phyloP scores from a whole-genome alignment of 2,113 vertebrate species.

The Apteryx mantelli region DNA sequence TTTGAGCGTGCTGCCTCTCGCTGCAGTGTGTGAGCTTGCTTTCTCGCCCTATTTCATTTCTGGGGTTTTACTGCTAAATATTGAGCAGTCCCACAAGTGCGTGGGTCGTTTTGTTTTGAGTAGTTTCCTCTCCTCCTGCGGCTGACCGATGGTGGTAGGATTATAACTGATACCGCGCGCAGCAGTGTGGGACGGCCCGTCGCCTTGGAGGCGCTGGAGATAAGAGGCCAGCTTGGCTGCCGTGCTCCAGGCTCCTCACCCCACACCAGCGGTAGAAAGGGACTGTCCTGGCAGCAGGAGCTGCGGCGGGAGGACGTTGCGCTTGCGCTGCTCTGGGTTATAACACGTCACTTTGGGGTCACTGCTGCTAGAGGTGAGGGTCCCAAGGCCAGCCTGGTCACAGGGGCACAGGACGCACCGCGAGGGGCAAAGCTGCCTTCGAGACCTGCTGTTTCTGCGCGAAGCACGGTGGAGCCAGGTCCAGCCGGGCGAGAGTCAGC shows the following conservation, averaged over 20 bases:
- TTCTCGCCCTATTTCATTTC: neutral
- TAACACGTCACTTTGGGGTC: fast-evolving
- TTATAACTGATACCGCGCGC: neutral
- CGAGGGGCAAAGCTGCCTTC: neutral
- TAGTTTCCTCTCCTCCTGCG: neutral
- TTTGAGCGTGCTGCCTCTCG: neutral
- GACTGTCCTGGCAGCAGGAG: fast-evolving
- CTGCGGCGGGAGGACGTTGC: neutral
- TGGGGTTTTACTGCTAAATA: neutral
- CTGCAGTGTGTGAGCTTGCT: fast-evolving
- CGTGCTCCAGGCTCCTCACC: fast-evolving
- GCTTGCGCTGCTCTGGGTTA: neutral
- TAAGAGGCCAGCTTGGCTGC: neutral
- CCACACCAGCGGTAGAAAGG: fast-evolving
- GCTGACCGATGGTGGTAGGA: neutral
- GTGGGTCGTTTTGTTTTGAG: neutral
- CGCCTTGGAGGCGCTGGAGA: neutral
- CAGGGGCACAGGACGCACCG: too few relatives aligned
- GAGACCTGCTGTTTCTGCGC: neutral
- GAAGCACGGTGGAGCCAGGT: fast-evolving
- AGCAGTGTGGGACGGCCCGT: neutral
- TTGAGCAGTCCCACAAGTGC: neutral
- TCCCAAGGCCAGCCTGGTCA: neutral
- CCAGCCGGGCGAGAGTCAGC: fast-evolving
- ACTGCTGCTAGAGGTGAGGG: neutral